phyloP scores from a whole-genome alignment of 2,888 invertebrate species.

The Nebria salina region DNA sequence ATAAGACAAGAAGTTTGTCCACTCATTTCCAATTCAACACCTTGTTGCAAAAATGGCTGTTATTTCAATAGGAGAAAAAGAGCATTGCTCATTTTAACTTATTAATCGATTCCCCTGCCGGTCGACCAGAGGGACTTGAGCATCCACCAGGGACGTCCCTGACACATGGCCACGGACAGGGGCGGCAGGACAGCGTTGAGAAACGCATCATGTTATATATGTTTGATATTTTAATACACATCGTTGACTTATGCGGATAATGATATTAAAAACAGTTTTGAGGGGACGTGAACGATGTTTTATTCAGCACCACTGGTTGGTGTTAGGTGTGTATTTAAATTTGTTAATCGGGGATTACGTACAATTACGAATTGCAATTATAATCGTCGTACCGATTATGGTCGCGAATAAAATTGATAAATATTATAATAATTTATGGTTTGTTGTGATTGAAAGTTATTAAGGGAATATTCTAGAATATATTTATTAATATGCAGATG shows the following conservation, averaged over 20 bases:
- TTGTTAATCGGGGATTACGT: not conserved
- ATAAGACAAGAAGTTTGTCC: not conserved
- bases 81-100: slow-evolving; percentile 39
- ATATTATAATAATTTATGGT: not conserved
- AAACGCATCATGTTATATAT: slow-evolving; percentile 4
- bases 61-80: slow-evolving; percentile 32
- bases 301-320: slow-evolving; percentile 25
- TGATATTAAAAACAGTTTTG: slow-evolving; percentile 44
- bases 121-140: slow-evolving; percentile 10
- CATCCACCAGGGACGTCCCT: slow-evolving; percentile 12
- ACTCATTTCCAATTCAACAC: not conserved
- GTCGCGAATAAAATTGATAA: too few relatives aligned
- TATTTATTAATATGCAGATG: not conserved
- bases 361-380: not conserved
- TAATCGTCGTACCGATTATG: not conserved
- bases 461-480: not conserved
- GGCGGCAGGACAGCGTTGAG: not conserved
- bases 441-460: not conserved
- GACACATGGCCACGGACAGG: not conserved
- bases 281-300: slow-evolving; percentile 37
- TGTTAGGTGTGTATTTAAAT: not conserved
- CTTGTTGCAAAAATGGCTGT: slow-evolving; percentile 10
- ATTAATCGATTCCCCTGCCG: slow-evolving; percentile 36
- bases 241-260: slow-evolving; percentile 45
- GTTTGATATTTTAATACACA: slow-evolving; percentile 45